A percentile compares a stretch with the other conserved stretches of the same genome.
Conservation (phyloP, 2,888 invertebrate genomes). For the Boloria selene region DNA sequence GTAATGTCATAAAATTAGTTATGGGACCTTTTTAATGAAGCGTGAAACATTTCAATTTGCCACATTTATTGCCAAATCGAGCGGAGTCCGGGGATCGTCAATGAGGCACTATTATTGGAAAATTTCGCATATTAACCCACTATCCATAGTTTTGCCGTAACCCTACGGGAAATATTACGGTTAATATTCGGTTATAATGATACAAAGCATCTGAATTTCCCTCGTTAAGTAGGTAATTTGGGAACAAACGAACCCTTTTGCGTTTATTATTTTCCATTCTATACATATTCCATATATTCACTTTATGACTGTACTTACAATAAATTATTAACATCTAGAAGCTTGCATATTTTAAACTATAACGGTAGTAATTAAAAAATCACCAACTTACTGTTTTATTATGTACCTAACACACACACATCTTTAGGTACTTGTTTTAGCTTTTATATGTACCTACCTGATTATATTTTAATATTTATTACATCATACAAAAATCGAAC, state of each 20-base stretch:
- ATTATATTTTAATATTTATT: too few relatives aligned
- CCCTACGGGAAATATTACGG: slow-evolving; percentile 66
- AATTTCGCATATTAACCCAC: slow-evolving; percentile 59
- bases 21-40: slow-evolving; percentile 60
- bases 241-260: slow-evolving; percentile 31
- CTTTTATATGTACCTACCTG: too few relatives aligned
- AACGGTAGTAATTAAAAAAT: too few relatives aligned
- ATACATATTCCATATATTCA: neutral
- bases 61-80: slow-evolving; percentile 66
- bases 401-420: too few relatives aligned
- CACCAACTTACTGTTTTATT: too few relatives aligned
- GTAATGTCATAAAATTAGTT: slow-evolving; percentile 41
- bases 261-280: slow-evolving; percentile 29
- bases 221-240: slow-evolving; percentile 53
- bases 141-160: slow-evolving; percentile 59
- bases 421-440: too few relatives aligned
- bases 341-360: too few relatives aligned
- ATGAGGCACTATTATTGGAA: slow-evolving; percentile 65
- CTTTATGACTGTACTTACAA: neutral
- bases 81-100: slow-evolving; percentile 54
- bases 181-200: slow-evolving; percentile 64
- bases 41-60: slow-evolving; percentile 69
- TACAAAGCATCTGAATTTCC: slow-evolving; percentile 61
- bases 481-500: too few relatives aligned
- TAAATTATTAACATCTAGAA: neutral